Percentiles rank a stretch among this genome's conserved stretches.
phyloP scores from a whole-genome alignment of 2,113 vertebrate genomes.

The Perca schrenkii region DNA sequence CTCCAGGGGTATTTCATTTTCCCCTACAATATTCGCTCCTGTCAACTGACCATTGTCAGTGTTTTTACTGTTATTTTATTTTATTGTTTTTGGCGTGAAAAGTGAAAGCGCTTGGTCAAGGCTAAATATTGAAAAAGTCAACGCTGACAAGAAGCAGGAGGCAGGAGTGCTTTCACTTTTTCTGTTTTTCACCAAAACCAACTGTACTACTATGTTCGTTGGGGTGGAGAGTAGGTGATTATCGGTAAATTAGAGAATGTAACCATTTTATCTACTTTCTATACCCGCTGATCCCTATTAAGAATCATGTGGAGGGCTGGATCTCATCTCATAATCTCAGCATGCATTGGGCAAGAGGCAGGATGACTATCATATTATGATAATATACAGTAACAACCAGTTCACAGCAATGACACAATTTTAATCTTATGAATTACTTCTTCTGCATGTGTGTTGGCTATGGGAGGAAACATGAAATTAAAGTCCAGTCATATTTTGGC shows the following conservation, averaged over 20 bases:
- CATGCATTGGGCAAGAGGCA: background rate
- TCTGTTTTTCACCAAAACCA: background rate
- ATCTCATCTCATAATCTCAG: conserved; percentile 12
- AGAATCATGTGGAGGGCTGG: background rate
- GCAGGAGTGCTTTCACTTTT: background rate
- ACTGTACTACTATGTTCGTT: background rate
- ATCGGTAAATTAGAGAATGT: too few relatives aligned
- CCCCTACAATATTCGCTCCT: background rate
- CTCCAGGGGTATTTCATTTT: background rate
- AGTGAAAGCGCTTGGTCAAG: background rate
- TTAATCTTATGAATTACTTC: background rate
- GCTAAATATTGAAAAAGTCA: background rate
- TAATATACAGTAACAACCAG: background rate
- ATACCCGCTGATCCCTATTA: background rate
- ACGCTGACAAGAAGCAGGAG: background rate
- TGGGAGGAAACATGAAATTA: background rate
- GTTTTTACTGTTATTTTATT: background rate
- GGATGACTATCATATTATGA: background rate
- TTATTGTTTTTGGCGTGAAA: background rate
- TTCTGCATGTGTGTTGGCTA: background rate
- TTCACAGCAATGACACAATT: background rate
- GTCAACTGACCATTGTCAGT: background rate
- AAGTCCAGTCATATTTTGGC: background rate
- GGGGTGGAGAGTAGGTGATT: background rate
- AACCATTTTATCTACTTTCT: background rate